Percentiles rank a stretch among this genome's conserved stretches.
phyloP scores from a whole-genome alignment of 1,140 invertebrate genomes.

The Rhyacophila brunnea region DNA sequence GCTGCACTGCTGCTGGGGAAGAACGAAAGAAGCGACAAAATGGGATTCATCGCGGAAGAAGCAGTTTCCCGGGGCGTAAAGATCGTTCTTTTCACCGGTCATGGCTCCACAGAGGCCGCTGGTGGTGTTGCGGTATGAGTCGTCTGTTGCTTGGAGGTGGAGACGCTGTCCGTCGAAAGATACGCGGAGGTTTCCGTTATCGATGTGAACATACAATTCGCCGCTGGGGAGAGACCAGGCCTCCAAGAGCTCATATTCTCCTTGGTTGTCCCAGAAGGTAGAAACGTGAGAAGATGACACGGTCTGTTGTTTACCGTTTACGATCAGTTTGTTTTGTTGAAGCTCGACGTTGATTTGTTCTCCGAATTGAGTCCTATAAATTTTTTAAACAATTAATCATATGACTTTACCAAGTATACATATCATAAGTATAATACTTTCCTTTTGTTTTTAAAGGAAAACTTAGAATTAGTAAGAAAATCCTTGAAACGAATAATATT shows the following conservation, averaged over 20 bases:
- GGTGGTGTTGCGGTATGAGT: slow-evolving; percentile 51
- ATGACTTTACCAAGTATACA: too few relatives aligned
- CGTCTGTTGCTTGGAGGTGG: slow-evolving; percentile 45
- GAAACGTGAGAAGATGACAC: slow-evolving; percentile 30
- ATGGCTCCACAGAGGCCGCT: slow-evolving; percentile 67
- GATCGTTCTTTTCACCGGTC: slow-evolving; percentile 59
- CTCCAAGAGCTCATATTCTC: slow-evolving; percentile 44
- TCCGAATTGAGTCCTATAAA: too few relatives aligned
- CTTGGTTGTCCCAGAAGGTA: slow-evolving; percentile 37
- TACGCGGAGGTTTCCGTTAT: slow-evolving; percentile 48
- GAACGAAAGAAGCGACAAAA: slow-evolving; percentile 58
- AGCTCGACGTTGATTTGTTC: slow-evolving; percentile 44
- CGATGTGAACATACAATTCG: slow-evolving; percentile 53
- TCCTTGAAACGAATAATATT: too few relatives aligned
- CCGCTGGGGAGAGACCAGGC: slow-evolving; percentile 52
- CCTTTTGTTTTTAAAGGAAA: too few relatives aligned
- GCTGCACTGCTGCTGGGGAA: slow-evolving; percentile 46
- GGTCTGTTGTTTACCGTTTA: slow-evolving; percentile 42
- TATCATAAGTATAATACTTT: too few relatives aligned
- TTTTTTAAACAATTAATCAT: too few relatives aligned
- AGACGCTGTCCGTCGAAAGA: slow-evolving; percentile 57
- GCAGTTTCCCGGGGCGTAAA: slow-evolving; percentile 58
- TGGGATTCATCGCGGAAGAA: slow-evolving; percentile 49
- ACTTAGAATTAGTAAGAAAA: too few relatives aligned
- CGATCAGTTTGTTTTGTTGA: slow-evolving; percentile 35